These are phyloP conservation scores for Rhea pennata DNA, from an alignment of 2,113 vertebrate species.

Conservation along the genomic window DNA sequence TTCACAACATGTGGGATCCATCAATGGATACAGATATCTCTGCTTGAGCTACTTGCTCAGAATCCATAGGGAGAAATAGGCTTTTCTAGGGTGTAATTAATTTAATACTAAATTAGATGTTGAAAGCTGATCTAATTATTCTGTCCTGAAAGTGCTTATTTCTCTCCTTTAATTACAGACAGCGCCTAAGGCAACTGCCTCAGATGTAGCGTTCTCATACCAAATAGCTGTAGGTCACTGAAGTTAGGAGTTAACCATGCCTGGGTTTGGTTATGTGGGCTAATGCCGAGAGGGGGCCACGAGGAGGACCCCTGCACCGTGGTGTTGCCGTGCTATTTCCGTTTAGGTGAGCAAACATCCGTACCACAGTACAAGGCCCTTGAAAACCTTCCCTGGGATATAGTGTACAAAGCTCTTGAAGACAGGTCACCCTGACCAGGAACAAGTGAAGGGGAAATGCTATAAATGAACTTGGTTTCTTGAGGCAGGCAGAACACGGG, in stretches of 20 bases:
- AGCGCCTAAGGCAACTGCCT: neutral
- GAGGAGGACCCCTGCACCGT: neutral
- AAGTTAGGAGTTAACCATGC: neutral
- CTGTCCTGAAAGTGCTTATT: conserved; percentile 9
- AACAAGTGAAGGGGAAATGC: neutral
- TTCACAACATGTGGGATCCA: neutral
- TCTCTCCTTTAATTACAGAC: neutral
- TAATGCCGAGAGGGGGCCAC: neutral
- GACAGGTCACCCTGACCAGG: neutral
- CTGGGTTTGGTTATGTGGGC: neutral
- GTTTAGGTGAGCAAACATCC: fast-evolving
- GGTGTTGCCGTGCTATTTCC: neutral
- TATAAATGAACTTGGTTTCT: neutral
- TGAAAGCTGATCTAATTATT: conserved; percentile 42
- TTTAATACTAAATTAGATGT: conserved; percentile 39
- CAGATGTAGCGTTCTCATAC: neutral
- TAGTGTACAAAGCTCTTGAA: neutral
- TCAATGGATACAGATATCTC: neutral
- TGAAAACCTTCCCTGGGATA: neutral
- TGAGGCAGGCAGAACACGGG: neutral
- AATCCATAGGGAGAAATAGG: neutral
- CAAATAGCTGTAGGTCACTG: neutral
- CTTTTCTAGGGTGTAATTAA: conserved; percentile 47
- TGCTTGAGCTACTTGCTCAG: neutral
- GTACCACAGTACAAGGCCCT: fast-evolving